Evolutionary conservation across 2,113 vertebrate genomes (phyloP).

Genomic region (Choloepus hoffmanni): DNA sequence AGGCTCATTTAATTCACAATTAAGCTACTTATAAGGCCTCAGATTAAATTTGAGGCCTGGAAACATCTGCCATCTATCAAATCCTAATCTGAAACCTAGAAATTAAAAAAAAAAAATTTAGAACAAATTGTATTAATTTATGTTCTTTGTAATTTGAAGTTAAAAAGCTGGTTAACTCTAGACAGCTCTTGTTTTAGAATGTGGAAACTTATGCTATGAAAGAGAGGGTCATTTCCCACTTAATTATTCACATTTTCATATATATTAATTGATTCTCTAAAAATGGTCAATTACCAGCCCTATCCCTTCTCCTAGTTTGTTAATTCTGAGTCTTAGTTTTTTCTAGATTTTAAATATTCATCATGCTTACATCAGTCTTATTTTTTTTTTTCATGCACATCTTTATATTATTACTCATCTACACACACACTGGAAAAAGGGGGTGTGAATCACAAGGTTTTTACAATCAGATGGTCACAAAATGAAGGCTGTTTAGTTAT

Average conservation of each 20-base stretch:
- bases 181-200: neutral
- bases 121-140: slow-evolving; percentile 28
- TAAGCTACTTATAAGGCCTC: neutral
- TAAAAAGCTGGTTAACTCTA: slow-evolving; percentile 30
- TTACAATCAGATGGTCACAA: too few relatives aligned
- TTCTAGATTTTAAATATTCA: slow-evolving; percentile 31
- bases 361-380: slow-evolving; percentile 47
- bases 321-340: slow-evolving; percentile 17
- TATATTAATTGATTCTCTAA: neutral
- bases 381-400: neutral
- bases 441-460: too few relatives aligned
- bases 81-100: neutral
- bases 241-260: neutral
- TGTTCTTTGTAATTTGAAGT: neutral
- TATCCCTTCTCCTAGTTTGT: neutral
- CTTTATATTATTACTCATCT: too few relatives aligned
- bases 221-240: neutral
- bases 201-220: neutral
- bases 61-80: slow-evolving; percentile 8
- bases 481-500: too few relatives aligned
- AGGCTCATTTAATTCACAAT: neutral
- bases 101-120: neutral
- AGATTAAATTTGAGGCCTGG: slow-evolving; percentile 13
- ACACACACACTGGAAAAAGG: too few relatives aligned
- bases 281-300: neutral